Base-by-base conservation (phyloP, 2,797 vertebrate genomes). In the Lepilemur ruficaudatus region DNA sequence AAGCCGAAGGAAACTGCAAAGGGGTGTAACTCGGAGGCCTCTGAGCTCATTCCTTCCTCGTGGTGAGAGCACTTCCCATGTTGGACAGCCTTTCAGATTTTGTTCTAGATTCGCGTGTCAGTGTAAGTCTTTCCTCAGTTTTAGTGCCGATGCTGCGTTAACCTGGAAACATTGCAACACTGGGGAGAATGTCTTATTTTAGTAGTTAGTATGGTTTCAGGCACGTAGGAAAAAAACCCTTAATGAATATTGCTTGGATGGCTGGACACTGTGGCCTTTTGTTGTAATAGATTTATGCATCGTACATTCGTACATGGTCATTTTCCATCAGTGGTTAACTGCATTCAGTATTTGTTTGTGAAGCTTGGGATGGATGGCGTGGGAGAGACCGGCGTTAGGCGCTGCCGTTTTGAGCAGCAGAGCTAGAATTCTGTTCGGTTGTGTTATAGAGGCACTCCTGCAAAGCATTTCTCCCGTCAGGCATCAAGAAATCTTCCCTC, bases 31-130 rank as follows among this genome's bases (percentile, higher is more conserved):
- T 7, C 70, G 12, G 9, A 13, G 15, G 1, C 1, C 0, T 67
- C 50, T 35, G 13, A 17, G 23, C 20, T 52, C 17, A 3, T 28
- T 28, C 20, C 35, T 52, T 55, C 15, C 38, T 46, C 22, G 0
- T 1, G 4, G 3, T 17, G 4, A 17, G 7, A 69, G 5, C 20
- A 17, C 0, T 28, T 46, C 12, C 52, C 10, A 1, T 5, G 0
- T 7, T 57, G 12, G 18, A 8, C n/a, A 28, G 4, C 14, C 14
- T 57, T 84, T 59, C 6, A 23, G 11, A 38, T 46, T 35, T 73
- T n/a, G 4, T 67, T 70, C 23, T 13, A 30, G 48, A 78, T 4
- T 2, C 1, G 1, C 2, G 6, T 85, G 59, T 25, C 63, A n/a
- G n/a, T n/a, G 3, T n/a, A 18, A 18, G n/a, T 35, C 22, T 61